Evolutionary conservation across 2,113 vertebrate genomes (phyloP).

Genomic region (Alexandromys fortis): DNA sequence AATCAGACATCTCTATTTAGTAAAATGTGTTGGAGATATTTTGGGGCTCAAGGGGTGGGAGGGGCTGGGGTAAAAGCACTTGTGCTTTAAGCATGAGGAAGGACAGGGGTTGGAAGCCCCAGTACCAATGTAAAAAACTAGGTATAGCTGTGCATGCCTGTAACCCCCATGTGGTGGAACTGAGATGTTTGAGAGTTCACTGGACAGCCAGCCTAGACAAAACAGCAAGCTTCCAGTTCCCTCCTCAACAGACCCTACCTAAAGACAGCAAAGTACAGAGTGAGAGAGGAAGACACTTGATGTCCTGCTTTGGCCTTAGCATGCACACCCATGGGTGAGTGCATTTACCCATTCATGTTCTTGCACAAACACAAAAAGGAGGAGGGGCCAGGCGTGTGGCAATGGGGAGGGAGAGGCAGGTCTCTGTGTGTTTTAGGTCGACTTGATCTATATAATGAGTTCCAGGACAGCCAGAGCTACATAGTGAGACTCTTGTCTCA

Average conservation of each 20-base stretch:
- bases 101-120: background rate
- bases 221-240: background rate
- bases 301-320: background rate
- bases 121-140: background rate
- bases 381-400: background rate
- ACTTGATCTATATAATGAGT: background rate
- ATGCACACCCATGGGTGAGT: background rate
- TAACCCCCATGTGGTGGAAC: background rate
- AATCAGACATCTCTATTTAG: constrained; percentile 32
- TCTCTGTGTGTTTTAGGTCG: background rate
- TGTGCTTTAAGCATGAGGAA: background rate
- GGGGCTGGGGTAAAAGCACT: background rate
- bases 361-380: background rate
- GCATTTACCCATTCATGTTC: background rate
- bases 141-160: background rate
- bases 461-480: constrained; percentile 2
- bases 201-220: background rate
- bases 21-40: constrained; percentile 57
- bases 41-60: constrained; percentile 2
- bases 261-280: background rate
- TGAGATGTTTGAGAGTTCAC: background rate
- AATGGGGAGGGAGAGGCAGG: background rate
- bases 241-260: background rate
- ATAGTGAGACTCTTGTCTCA: background rate
- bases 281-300: background rate